Evolutionary conservation across 2,888 invertebrate genomes (phyloP).

Genomic region (Mellilla xanthometata): DNA sequence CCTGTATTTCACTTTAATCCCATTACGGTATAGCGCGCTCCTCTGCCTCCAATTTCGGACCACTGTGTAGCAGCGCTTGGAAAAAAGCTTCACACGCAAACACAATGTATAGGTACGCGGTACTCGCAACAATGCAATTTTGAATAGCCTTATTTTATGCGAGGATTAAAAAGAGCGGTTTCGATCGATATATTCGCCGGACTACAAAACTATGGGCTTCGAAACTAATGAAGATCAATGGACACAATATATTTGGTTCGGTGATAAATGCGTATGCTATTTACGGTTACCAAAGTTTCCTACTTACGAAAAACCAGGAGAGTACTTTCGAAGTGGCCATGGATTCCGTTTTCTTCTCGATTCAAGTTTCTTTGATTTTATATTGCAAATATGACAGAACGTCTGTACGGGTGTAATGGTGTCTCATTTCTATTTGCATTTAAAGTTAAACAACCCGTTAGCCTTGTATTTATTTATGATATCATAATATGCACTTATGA

Average conservation of each 20-base stretch:
- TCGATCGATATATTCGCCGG: constrained; percentile 17
- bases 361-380: not conserved
- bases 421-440: constrained; percentile 1
- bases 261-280: not conserved
- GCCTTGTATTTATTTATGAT: constrained; percentile 8
- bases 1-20: constrained; percentile 80
- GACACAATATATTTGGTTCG: constrained; percentile 1
- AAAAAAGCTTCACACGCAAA: constrained; percentile 36
- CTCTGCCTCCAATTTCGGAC: constrained; percentile 57
- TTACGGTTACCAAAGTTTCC: not conserved
- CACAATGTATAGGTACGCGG: constrained; percentile 18
- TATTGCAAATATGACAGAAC: not conserved
- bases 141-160: constrained; percentile 25
- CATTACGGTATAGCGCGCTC: constrained; percentile 62
- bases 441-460: not conserved
- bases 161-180: constrained; percentile 18
- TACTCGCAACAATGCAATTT: constrained; percentile 26
- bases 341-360: too few species aligned
- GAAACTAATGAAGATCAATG: constrained; percentile 14
- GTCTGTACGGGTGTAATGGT: not conserved
- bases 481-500: constrained; percentile 1
- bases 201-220: constrained; percentile 9
- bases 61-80: constrained; percentile 30
- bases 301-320: constrained; percentile 8
- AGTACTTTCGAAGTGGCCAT: not conserved